Evolutionary conservation across 53 echinoderm and acorn worm genomes (phyloP), one percentile per base, ranked within the genome.

Genomic region (Holothuria scabra): DNA sequence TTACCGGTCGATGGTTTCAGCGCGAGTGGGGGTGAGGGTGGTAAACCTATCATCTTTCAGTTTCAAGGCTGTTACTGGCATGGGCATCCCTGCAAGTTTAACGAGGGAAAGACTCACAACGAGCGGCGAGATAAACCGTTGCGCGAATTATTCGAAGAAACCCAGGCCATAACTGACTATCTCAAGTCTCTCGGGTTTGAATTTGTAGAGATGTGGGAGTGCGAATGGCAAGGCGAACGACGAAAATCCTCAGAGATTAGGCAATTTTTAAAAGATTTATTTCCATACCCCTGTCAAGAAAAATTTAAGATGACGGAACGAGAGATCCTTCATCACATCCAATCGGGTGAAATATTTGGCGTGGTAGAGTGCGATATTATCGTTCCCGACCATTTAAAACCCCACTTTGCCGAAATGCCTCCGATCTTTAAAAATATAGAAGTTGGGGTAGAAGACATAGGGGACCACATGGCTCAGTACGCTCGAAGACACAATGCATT

Each of bases 351-450:
- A n/a, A 61, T 85, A 12, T 85, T 85, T 76, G 87, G 87, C 1
- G 57, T 46, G 7, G 56, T 80, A 23, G 80, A 80, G 80, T 86
- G 87, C 46, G 87, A 85, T 28, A 63, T 76, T 14, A 1, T 4
- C 5, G 78, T 85, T 1, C 86, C 76, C 0, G 63, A 76, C 18
- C 71, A 52, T 3, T 19, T 85, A n/a, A n/a, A n/a, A n/a, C n/a
- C n/a, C n/a, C n/a, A n/a, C n/a, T n/a, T n/a, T n/a, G n/a, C n/a
- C n/a, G n/a, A n/a, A n/a, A n/a, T n/a, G n/a, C n/a, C n/a, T n/a
- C n/a, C n/a, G n/a, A n/a, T n/a, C n/a, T n/a, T n/a, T n/a, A n/a
- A n/a, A n/a, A n/a, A n/a, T n/a, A n/a, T n/a, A n/a, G n/a, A n/a
- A n/a, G n/a, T n/a, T n/a, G n/a, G n/a, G n/a, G n/a, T n/a, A n/a